Percentiles rank a stretch among this genome's conserved stretches.
Conservation (phyloP, 2,113 vertebrate species). For the Hippocampus zosterae region DNA sequence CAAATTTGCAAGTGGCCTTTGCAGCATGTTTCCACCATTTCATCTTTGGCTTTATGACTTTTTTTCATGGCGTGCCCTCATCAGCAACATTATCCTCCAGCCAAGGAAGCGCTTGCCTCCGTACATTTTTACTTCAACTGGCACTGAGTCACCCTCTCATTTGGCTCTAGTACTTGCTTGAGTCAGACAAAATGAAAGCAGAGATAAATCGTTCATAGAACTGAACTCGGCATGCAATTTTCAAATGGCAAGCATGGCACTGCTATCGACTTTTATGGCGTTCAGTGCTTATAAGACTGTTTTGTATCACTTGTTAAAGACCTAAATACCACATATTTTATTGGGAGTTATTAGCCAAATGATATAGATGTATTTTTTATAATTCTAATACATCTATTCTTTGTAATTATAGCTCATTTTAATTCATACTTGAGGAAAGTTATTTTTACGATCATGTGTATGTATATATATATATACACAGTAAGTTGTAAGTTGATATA, state of each 20-base stretch:
- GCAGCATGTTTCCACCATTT: constrained; percentile 27
- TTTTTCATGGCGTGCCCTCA: constrained; percentile 52
- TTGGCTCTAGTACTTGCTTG: constrained; percentile 47
- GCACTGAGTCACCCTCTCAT: constrained; percentile 39
- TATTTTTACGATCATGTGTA: not conserved
- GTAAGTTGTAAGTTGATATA: not conserved
- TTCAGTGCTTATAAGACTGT: constrained; percentile 25
- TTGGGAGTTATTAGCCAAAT: constrained; percentile 26
- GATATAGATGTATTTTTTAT: not conserved
- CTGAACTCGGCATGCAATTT: constrained; percentile 23
- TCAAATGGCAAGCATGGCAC: constrained; percentile 7
- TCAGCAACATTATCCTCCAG: constrained; percentile 54
- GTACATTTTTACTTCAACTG: constrained; percentile 54
- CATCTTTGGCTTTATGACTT: constrained; percentile 51
- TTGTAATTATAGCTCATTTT: constrained; percentile 38
- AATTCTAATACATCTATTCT: constrained; percentile 28
- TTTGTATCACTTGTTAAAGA: constrained; percentile 28
- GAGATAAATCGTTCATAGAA: constrained; percentile 38
- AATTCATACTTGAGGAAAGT: constrained; percentile 23
- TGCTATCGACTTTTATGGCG: constrained; percentile 13
- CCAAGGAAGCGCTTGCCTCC: constrained; percentile 33
- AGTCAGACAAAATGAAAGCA: constrained; percentile 49
- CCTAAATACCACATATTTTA: constrained; percentile 20
- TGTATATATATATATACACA: no score
- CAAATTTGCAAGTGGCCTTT: constrained; percentile 28